Base-by-base conservation (phyloP, 2,888 invertebrate genomes). In the Ormyrus labotus region DNA sequence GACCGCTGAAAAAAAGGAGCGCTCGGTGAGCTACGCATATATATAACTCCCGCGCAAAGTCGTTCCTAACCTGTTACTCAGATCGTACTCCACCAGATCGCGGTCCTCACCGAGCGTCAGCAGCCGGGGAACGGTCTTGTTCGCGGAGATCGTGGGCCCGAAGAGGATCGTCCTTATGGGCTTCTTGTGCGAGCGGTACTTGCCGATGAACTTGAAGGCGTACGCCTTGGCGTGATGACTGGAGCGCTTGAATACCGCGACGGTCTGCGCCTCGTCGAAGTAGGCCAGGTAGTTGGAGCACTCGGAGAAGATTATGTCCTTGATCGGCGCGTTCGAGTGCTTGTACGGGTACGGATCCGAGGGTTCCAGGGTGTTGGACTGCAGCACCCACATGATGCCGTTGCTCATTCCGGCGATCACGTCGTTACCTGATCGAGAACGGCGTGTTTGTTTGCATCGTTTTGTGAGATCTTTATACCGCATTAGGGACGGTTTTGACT, bases 81-180 rank as follows among this genome's bases (percentile, higher is more conserved):
- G 87, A 83, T 93, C 92, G 82, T 94, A 94, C 86, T 94, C 93
- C 10, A 93, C 92, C 87, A 94, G 89, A 55, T 92, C 89, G 58
- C 93, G 90, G 86, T 95, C 95, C 61, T 91, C 89, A 0, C 93
- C 94, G 51, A 95, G 86, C 0, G 94, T 93, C 63, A 94, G 88
- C 0, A 95, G 89, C 78, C 92, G 92, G 64, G 91, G 92, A 3
- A 90, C 89, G 0, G 88, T 90, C 45, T 87, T 84, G 0, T 80
- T 83, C 4, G 89, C 90, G 82, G 89, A 90, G n/a, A 88, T 84
- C 0, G 70, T 10, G 0, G 92, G 90, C 5, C 92, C 88, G 86
- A 95, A 95, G 83, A 93, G 89, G 2, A 95, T 87, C 50, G 93
- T 91, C 0, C 90, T 91, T 58, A 95, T 92, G 0, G 92, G 91